phyloP scores from a whole-genome alignment of 2,797 vertebrate genomes.

The Sylvia borin region DNA sequence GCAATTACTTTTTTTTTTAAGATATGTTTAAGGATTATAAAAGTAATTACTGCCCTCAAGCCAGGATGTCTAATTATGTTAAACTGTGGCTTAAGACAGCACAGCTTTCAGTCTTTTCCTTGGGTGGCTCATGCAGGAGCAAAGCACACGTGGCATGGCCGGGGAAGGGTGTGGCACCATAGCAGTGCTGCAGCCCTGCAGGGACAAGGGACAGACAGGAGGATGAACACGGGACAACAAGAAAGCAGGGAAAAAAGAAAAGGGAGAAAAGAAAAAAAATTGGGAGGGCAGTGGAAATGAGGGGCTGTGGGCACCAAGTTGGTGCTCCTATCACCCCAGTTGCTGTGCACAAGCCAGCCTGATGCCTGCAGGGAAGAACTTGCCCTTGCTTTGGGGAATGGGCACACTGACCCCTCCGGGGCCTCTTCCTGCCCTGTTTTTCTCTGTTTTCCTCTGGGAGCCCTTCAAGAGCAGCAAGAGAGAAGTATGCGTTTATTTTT shows the following conservation, averaged over 20 bases:
- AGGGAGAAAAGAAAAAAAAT: background rate
- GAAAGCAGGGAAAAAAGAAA: background rate
- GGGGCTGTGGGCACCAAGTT: fast-evolving
- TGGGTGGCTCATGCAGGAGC: background rate
- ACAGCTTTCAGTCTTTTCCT: slow-evolving; percentile 27
- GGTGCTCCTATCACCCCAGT: background rate
- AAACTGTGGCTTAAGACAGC: slow-evolving; percentile 59
- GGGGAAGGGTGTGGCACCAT: background rate
- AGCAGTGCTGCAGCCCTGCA: background rate
- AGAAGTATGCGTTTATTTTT: slow-evolving; percentile 69
- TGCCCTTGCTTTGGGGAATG: background rate
- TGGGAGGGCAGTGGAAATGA: background rate
- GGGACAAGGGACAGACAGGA: fast-evolving
- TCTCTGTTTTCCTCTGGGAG: slow-evolving; percentile 52
- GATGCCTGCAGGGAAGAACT: background rate
- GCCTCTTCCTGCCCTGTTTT: slow-evolving; percentile 62
- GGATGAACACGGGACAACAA: background rate
- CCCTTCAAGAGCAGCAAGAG: slow-evolving; percentile 43
- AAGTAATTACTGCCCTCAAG: slow-evolving; percentile 69
- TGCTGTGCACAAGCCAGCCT: background rate
- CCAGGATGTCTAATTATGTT: slow-evolving; percentile 69
- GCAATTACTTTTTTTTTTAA: slow-evolving; percentile 55
- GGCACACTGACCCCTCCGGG: background rate
- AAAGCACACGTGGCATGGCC: fast-evolving
- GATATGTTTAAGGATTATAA: slow-evolving; percentile 70